phyloP scores from a whole-genome alignment of 2,888 invertebrate genomes.

The Drosophila gaucha region DNA sequence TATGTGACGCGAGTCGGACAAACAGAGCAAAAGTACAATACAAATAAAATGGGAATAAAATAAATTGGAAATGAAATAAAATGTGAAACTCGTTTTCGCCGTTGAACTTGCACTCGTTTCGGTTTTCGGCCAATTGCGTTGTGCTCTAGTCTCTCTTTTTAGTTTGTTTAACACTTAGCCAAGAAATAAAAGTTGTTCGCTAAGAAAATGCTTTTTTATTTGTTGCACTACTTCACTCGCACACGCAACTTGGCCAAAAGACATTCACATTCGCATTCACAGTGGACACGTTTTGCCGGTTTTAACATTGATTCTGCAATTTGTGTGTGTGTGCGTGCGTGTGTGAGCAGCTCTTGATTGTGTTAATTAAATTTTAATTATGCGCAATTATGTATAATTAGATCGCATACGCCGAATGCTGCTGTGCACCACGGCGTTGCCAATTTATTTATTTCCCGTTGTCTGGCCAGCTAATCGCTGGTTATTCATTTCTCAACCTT shows the following conservation, averaged over 20 bases:
- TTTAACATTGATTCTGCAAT: conserved; percentile 23
- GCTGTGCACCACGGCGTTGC: conserved; percentile 49
- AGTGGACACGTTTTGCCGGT: conserved; percentile 77
- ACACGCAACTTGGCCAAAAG: conserved; percentile 65
- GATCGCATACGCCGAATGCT: conserved; percentile 49
- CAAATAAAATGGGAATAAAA: conserved; percentile 15
- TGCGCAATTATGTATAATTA: conserved; percentile 73
- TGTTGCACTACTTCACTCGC: conserved; percentile 40
- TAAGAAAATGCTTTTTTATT: conserved; percentile 22
- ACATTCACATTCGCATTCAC: conserved; percentile 33
- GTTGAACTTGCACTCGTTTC: conserved; percentile 79
- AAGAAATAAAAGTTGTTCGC: conserved; percentile 64
- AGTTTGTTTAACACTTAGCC: conserved; percentile 51
- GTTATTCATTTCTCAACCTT: conserved; percentile 46
- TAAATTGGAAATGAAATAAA: conserved; percentile 36
- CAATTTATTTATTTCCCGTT: conserved; percentile 54
- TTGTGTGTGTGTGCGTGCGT: conserved; percentile 20
- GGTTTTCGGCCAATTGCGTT: conserved; percentile 33
- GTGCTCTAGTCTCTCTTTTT: conserved; percentile 38
- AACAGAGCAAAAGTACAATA: conserved; percentile 15
- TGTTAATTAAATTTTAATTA: conserved; percentile 79
- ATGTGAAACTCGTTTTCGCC: conserved; percentile 69
- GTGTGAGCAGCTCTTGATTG: conserved; percentile 65
- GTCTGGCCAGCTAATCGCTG: conserved; percentile 25
- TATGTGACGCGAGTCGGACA: conserved; percentile 49